Base-by-base conservation (phyloP, 2,113 vertebrate species). In the Pseudois nayaur region DNA sequence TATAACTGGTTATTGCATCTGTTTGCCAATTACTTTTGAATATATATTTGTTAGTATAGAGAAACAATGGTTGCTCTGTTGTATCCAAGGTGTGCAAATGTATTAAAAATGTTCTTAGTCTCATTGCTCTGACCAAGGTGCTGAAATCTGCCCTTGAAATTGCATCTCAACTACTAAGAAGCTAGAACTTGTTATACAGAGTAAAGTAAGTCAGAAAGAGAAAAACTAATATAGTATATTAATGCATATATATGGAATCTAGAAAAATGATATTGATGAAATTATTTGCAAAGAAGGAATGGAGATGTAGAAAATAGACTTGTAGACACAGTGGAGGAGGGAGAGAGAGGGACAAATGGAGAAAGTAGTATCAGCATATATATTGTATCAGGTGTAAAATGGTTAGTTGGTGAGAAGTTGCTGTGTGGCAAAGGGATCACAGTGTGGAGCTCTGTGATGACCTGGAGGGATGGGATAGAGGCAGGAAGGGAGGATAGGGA, bases 101-200 rank as follows among this genome's bases (percentile, higher is more conserved):
- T 54, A 55, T 21, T n/a, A 59, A 83, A 83, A 93, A 31, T 8
- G 2, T 19, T 57, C 25, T 50, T 76, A 10, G 83, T 87, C 1
- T 17, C 16, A 11, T 95, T 98, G 74, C 98, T 96, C 98, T 99
- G 98, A 64, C 98, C 98, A 98, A 98, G 98, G 98, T 98, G 97
- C 98, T 98, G 98, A 99, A 98, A 96, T 27, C 2, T 21, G 2
- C 7, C 1, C n/a, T 11, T 79, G 12, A 89, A 59, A 93, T 33
- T 74, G 3, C 14, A 40, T 93, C 31, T 50, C 36, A 71, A 19
- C 3, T 52, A 7, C 40, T 14, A 84, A 82, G 12, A 48, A 31
- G 36, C 36, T 27, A 76, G 71, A 76, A 76, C 11, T 12, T 76
- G 71, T 76, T 76, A 76, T 76, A 76, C 36, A 76, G 23, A 43